These are phyloP conservation scores for Lepus oiostolus DNA, from an alignment of 2,797 vertebrate genomes.

Conservation along the genomic window DNA sequence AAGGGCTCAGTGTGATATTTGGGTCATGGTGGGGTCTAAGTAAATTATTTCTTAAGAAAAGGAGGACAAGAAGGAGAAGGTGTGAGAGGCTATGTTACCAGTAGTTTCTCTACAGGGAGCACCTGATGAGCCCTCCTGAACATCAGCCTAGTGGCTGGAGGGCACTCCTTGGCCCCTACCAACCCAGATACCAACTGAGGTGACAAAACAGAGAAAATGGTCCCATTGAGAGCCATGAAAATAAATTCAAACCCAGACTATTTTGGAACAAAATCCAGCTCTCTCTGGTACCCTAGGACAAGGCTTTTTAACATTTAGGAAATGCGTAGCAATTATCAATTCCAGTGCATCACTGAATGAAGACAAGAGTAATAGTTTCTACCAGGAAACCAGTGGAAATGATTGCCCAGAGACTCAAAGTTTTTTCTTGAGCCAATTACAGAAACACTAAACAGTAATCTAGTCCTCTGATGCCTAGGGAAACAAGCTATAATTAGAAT, in stretches of 20 bases:
- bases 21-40: background rate
- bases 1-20: background rate
- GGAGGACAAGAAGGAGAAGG: background rate
- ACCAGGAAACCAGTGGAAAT: background rate
- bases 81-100: background rate
- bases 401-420: background rate
- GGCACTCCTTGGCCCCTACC: no score
- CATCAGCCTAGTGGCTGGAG: accelerated
- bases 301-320: constrained; percentile 3
- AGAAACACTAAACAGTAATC: background rate
- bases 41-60: no score
- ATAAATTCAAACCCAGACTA: background rate
- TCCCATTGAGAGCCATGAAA: background rate
- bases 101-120: background rate
- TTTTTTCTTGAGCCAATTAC: constrained; percentile 31
- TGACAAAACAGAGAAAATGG: background rate
- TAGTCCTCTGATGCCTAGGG: background rate
- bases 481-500: constrained; percentile 24
- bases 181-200: no score
- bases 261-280: background rate
- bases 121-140: background rate
- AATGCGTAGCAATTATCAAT: background rate
- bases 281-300: background rate
- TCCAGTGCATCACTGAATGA: background rate
- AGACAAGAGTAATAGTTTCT: background rate